Conservation (phyloP, 2,797 vertebrate genomes). For the Tenualosa thibaudeaui region DNA sequence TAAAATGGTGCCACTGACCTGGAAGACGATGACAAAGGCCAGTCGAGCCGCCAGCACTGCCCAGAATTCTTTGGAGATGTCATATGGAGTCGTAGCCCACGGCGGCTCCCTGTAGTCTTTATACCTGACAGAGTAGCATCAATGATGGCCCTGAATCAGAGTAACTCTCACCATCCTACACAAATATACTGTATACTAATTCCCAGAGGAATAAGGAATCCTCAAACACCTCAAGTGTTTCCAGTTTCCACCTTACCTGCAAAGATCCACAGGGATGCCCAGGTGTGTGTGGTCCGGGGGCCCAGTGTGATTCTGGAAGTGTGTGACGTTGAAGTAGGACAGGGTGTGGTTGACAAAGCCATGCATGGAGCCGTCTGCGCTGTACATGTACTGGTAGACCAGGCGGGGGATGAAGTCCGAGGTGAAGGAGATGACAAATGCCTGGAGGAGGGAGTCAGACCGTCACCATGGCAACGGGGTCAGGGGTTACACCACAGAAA, state of each 20-base stretch:
- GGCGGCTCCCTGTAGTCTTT: constrained; percentile 97
- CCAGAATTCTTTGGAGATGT: constrained; percentile 97
- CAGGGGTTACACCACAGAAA: neutral
- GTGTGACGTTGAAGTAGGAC: constrained; percentile 94
- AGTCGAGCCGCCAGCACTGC: constrained; percentile 90
- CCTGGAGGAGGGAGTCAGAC: constrained; percentile 68
- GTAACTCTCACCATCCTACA: neutral
- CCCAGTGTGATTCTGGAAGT: constrained; percentile 90
- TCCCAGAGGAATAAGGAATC: neutral
- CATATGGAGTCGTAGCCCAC: constrained; percentile 88
- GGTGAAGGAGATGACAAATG: constrained; percentile 98
- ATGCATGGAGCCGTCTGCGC: constrained; percentile 91
- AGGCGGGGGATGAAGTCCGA: constrained; percentile 98
- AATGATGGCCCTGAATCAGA: neutral
- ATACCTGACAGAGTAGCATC: constrained; percentile 59
- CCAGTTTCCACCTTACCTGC: constrained; percentile 78
- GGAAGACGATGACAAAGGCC: constrained; percentile 96
- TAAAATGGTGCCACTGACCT: constrained; percentile 71
- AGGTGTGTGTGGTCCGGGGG: constrained; percentile 81
- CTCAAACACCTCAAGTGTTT: neutral
- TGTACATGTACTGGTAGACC: constrained; percentile 99
- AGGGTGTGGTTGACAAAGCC: constrained; percentile 97
- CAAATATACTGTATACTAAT: neutral
- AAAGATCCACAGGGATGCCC: constrained; percentile 85
- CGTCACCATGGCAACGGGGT: neutral